Percentiles rank a stretch among this genome's conserved stretches.
Conservation (phyloP, 1,140 invertebrate genomes). For the Heterodera carotae region DNA sequence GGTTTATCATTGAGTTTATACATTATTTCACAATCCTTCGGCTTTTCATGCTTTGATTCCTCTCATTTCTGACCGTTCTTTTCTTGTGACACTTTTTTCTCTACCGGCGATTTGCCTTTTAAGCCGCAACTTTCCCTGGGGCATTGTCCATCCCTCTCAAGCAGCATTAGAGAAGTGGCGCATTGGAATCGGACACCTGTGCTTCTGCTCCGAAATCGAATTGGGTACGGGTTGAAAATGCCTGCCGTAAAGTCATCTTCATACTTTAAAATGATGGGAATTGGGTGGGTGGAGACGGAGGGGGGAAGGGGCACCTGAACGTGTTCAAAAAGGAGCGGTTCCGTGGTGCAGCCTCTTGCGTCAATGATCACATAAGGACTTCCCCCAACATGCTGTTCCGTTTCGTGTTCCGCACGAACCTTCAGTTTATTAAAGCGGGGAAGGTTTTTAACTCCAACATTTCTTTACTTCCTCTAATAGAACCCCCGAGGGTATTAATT, state of each 20-base stretch:
- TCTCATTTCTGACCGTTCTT: constrained; percentile 7
- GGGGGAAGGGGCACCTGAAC: constrained; percentile 40
- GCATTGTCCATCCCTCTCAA: constrained; percentile 26
- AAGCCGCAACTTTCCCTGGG: constrained; percentile 36
- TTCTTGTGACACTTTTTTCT: background rate
- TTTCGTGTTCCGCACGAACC: background rate
- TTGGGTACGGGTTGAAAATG: constrained; percentile 53
- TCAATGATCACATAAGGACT: constrained; percentile 51
- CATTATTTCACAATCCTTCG: background rate
- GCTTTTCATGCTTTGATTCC: constrained; percentile 33
- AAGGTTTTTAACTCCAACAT: no score
- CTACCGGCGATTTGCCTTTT: constrained; percentile 36
- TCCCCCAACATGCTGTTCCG: background rate
- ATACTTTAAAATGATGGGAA: constrained; percentile 38
- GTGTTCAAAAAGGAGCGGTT: constrained; percentile 52
- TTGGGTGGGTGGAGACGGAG: background rate
- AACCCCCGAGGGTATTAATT: no score
- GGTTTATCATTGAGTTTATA: background rate
- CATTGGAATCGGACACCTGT: constrained; percentile 49
- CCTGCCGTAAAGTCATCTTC: constrained; percentile 54
- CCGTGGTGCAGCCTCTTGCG: constrained; percentile 48
- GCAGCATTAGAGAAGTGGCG: constrained; percentile 33
- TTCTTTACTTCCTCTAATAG: no score
- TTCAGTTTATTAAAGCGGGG: background rate
- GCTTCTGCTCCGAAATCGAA: constrained; percentile 45